Evolutionary conservation across 2,888 invertebrate genomes (phyloP), one percentile per base, ranked within the genome.

Genomic region (Acrobasis suavella): DNA sequence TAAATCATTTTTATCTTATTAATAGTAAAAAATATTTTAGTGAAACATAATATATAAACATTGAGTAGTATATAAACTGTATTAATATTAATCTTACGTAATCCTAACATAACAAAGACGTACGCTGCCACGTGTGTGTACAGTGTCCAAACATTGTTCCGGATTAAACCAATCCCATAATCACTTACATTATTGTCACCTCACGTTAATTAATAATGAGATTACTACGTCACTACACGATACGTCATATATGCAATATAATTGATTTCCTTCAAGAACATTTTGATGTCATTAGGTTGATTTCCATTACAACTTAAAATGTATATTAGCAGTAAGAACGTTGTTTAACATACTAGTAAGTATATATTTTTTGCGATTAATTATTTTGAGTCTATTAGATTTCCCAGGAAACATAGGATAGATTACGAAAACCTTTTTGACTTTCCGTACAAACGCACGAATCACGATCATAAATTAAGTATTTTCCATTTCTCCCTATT

Each of bases 211-310:
- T 17, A 42, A 42, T 56, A 56, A 56, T 42, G 42, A 46, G 56
- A 42, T 56, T 42, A 56, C 42, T 42, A 42, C 12, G 42, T 10
- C 42, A 12, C 42, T 10, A 56, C 42, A 12, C 42, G 42, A 42
- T 17, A 56, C 42, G 16, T 12, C 10, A 12, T 39, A 12, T 55
- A 17, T 38, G 39, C 17, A 12, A 42, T 15, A 6, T 56, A 16
- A 56, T 56, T 56, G 56, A 56, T 56, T 56, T 42, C 17, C 56
- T 42, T 56, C 14, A 56, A 56, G 5, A 17, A 56, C 17, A 37
- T 14, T 9, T n/a, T 14, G 1, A 22, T 32, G 51, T 51, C 42
- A 42, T 14, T 42, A 42, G 42, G 0, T 42, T 10, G 42, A 12
- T 42, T 32, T 32, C 32, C 2, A 42, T 42, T 42, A 42, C 14